These are phyloP conservation scores for Parus major DNA, from an alignment of 2,113 vertebrate species.

Conservation along the genomic window DNA sequence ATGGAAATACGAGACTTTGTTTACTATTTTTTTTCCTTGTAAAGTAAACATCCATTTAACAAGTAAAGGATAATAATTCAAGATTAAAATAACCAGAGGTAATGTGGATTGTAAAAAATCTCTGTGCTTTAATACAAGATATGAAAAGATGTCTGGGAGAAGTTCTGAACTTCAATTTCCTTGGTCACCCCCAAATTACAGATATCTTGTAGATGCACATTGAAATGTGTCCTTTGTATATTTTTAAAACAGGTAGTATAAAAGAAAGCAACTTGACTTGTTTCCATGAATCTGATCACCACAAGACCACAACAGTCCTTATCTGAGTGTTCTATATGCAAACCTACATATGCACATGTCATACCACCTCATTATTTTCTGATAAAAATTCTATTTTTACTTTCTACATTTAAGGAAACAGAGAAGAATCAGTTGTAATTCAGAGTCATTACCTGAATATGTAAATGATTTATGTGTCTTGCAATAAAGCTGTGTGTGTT, in stretches of 20 bases:
- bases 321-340: not conserved
- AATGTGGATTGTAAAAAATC: not conserved
- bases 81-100: not conserved
- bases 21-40: not conserved
- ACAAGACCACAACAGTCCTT: not conserved
- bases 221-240: not conserved
- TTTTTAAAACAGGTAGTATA: not conserved
- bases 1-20: not conserved
- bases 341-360: not conserved
- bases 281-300: not conserved
- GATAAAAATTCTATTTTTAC: not conserved
- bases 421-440: not conserved
- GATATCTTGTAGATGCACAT: not conserved
- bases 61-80: not conserved
- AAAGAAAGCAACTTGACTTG: not conserved
- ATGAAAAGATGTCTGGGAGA: not conserved
- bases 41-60: not conserved
- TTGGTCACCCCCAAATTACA: not conserved
- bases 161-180: not conserved
- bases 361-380: not conserved
- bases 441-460: too few relatives aligned
- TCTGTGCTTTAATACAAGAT: not conserved
- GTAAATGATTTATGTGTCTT: not conserved
- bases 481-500: not conserved
- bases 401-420: not conserved